Conservation (phyloP, 2,113 vertebrate genomes). For the Physeter macrocephalus region DNA sequence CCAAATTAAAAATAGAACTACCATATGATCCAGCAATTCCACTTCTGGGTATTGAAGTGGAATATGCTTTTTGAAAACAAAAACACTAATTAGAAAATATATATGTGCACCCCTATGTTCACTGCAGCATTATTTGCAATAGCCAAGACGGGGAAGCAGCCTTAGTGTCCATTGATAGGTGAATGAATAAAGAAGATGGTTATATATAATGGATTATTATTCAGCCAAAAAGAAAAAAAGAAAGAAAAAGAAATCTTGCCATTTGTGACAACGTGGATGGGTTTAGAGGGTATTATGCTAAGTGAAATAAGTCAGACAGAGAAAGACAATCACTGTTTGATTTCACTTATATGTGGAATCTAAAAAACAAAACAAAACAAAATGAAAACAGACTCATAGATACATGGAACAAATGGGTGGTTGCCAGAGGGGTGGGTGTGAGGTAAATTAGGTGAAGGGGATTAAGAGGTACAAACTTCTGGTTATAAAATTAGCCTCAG, state of each 20-base stretch:
- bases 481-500: neutral
- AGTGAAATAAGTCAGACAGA: neutral
- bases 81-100: neutral
- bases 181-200: neutral
- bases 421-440: neutral
- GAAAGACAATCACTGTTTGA: neutral
- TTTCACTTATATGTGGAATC: neutral
- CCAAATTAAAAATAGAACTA: neutral
- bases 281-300: neutral
- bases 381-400: neutral
- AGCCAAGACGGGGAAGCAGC: neutral
- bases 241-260: neutral
- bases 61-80: neutral
- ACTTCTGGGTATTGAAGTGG: neutral
- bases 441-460: neutral
- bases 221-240: neutral
- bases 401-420: neutral
- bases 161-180: neutral
- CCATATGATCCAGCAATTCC: neutral
- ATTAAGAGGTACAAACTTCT: neutral
- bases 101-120: neutral
- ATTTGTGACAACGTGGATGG: neutral
- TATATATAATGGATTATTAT: neutral
- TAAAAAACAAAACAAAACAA: neutral
- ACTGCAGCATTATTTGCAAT: neutral